Evolutionary conservation across 2,888 invertebrate species (phyloP).

Genomic region (Adelphocoris suturalis): DNA sequence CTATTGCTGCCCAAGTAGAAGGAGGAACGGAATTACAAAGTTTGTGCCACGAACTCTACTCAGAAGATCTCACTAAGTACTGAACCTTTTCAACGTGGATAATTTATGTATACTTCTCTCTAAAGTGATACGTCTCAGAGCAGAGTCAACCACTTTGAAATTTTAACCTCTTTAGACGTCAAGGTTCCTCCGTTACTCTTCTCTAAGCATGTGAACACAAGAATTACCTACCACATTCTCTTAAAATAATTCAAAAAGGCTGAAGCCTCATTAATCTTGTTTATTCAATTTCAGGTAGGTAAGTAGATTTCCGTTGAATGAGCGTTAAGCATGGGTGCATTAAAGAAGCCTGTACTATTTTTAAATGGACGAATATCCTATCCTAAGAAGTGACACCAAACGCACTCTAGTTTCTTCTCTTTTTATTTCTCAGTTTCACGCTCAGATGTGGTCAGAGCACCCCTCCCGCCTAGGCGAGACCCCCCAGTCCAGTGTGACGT

Average conservation of each 20-base stretch:
- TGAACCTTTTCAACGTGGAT: conserved; percentile 67
- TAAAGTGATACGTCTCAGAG: conserved; percentile 43
- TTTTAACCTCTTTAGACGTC: conserved; percentile 53
- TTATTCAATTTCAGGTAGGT: too few relatives aligned
- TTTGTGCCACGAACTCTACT: conserved; percentile 63
- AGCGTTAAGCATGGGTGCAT: too few relatives aligned
- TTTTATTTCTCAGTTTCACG: too few relatives aligned
- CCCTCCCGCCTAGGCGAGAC: too few relatives aligned
- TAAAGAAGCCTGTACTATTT: too few relatives aligned
- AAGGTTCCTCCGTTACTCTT: background rate
- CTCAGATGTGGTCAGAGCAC: too few relatives aligned
- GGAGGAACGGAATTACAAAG: conserved; percentile 65
- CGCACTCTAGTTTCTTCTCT: too few relatives aligned
- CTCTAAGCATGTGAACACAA: background rate
- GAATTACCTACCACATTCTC: background rate
- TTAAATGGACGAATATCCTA: too few relatives aligned
- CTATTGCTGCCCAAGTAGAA: background rate
- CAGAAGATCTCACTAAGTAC: conserved; percentile 52
- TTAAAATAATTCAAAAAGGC: background rate
- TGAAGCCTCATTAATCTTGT: background rate
- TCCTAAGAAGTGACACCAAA: too few relatives aligned
- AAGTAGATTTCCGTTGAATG: too few relatives aligned
- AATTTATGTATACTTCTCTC: conserved; percentile 64
- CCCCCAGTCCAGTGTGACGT: too few relatives aligned
- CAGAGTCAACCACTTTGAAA: conserved; percentile 19